phyloP scores from a whole-genome alignment of 2,888 invertebrate genomes.

The Meteorus cinctellus region DNA sequence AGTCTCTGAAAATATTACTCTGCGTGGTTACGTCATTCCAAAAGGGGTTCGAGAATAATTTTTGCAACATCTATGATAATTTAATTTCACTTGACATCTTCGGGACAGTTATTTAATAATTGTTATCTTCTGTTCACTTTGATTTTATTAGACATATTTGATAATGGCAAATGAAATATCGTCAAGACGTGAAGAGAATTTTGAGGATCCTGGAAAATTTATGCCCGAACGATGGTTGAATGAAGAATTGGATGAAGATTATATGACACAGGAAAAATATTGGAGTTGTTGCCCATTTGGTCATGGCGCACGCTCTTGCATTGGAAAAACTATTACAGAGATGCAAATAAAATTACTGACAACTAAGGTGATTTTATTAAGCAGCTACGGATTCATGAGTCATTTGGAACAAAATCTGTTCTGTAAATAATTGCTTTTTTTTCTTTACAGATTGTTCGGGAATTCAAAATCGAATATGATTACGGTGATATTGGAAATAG shows the following conservation, averaged over 20 bases:
- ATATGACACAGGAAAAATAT: constrained; percentile 67
- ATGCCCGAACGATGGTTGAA: constrained; percentile 79
- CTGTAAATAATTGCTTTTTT: constrained; percentile 3
- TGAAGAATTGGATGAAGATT: constrained; percentile 66
- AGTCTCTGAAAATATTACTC: constrained; percentile 76
- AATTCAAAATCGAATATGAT: constrained; percentile 80
- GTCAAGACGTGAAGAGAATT: constrained; percentile 79
- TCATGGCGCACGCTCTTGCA: constrained; percentile 78
- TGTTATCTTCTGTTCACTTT: not conserved
- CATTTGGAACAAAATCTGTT: not conserved
- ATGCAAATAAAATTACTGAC: constrained; percentile 77
- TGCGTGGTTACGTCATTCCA: constrained; percentile 78
- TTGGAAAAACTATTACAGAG: constrained; percentile 79
- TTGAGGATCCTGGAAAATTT: constrained; percentile 78
- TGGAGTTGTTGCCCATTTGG: constrained; percentile 81
- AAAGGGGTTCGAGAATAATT: constrained; percentile 63
- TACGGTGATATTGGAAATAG: constrained; percentile 79
- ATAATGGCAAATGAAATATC: constrained; percentile 80
- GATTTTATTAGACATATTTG: constrained; percentile 74
- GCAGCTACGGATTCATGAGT: constrained; percentile 12
- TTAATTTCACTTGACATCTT: not conserved
- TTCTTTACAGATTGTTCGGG: constrained; percentile 76
- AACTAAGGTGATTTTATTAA: constrained; percentile 73
- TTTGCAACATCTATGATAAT: constrained; percentile 6
- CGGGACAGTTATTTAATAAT: too few relatives aligned